A percentile compares a stretch with the other conserved stretches of the same genome.
These are phyloP conservation scores for Unio pictorum DNA, from an alignment of 2,888 invertebrate genomes.

Conservation along the genomic window DNA sequence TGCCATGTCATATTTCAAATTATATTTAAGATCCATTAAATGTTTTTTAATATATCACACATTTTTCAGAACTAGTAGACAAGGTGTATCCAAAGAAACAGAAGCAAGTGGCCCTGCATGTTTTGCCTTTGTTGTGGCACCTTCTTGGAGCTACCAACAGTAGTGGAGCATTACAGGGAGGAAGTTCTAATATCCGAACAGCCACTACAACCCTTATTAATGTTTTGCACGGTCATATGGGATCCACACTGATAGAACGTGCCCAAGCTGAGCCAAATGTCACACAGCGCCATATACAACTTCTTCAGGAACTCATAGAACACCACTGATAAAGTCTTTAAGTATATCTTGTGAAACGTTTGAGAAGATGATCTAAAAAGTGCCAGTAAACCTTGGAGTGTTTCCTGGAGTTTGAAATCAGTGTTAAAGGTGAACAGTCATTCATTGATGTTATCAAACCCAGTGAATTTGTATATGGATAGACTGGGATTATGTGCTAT, in stretches of 20 bases:
- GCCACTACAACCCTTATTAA: slow-evolving; percentile 55
- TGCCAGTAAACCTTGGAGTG: no score
- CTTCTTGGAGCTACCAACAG: slow-evolving; percentile 59
- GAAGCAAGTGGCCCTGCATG: slow-evolving; percentile 67
- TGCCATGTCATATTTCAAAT: no score
- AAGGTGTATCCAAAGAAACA: slow-evolving; percentile 65
- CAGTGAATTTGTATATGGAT: no score
- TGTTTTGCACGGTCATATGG: slow-evolving; percentile 59
- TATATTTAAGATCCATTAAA: no score
- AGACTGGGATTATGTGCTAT: no score
- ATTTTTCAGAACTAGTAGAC: slow-evolving; percentile 58
- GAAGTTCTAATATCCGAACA: slow-evolving; percentile 51
- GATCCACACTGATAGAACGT: slow-evolving; percentile 53
- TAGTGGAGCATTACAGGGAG: slow-evolving; percentile 59
- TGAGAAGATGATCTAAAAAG: no score
- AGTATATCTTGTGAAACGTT: no score
- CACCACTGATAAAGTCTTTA: slow-evolving; percentile 4
- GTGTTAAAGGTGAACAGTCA: no score
- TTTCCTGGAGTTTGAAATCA: no score
- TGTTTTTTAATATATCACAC: slow-evolving; percentile 7
- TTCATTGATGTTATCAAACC: no score
- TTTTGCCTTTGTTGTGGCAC: slow-evolving; percentile 68
- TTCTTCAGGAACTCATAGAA: slow-evolving; percentile 53
- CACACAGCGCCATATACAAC: slow-evolving; percentile 55
- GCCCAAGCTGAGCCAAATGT: slow-evolving; percentile 54